phyloP scores from a whole-genome alignment of 2,113 vertebrate genomes.

The Mixornis gularis region DNA sequence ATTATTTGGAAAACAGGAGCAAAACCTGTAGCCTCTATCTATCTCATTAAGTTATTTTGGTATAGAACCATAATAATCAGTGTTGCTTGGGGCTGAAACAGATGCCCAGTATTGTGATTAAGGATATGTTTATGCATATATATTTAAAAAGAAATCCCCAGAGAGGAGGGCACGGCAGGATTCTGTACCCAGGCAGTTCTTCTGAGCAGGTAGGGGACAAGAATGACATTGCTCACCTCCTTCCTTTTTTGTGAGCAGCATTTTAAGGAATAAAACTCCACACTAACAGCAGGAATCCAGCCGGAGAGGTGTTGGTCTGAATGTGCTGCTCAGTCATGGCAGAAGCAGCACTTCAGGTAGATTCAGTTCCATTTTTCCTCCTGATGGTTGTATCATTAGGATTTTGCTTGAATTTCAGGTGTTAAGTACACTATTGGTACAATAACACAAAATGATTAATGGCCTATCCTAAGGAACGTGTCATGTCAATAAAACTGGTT shows the following conservation, averaged over 20 bases:
- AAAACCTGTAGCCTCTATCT: not conserved
- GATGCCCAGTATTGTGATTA: not conserved
- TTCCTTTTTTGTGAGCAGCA: not conserved
- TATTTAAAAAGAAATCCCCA: not conserved
- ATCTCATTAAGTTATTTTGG: not conserved
- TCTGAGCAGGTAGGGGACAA: not conserved
- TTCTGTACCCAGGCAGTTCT: not conserved
- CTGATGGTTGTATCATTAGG: not conserved
- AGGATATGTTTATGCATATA: not conserved
- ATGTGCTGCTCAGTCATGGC: not conserved
- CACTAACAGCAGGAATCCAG: not conserved
- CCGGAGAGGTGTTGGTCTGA: not conserved
- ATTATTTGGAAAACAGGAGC: not conserved
- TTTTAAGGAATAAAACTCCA: not conserved
- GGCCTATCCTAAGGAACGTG: not conserved
- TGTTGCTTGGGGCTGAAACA: not conserved
- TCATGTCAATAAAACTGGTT: slow-evolving; percentile 4
- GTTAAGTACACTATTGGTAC: not conserved
- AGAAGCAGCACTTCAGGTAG: not conserved
- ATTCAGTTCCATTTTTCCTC: not conserved
- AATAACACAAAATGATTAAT: not conserved
- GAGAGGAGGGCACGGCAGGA: not conserved
- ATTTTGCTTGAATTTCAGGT: not conserved
- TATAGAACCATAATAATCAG: not conserved
- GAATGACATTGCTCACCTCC: not conserved